Percentiles rank a stretch among this genome's conserved stretches.
These are phyloP conservation scores for Amphimallon solstitiale DNA, from an alignment of 2,888 invertebrate genomes.

Conservation along the genomic window DNA sequence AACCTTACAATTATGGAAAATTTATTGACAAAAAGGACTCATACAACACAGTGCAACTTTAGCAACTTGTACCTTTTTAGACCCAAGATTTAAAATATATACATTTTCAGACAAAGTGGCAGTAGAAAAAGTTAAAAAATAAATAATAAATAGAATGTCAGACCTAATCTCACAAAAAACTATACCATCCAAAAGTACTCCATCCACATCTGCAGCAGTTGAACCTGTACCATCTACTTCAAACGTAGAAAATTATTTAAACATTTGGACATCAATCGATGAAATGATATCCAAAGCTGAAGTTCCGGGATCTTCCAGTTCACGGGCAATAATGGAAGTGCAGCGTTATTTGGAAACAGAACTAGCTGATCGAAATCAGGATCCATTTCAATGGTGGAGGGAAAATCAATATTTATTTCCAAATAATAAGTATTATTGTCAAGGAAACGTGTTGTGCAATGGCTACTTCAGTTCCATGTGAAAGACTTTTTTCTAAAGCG, in stretches of 20 bases:
- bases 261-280: conserved; percentile 12
- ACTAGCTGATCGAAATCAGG: conserved; percentile 17
- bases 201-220: no score
- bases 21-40: not conserved
- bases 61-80: conserved; percentile 25
- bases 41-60: conserved; percentile 6
- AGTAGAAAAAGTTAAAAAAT: not conserved
- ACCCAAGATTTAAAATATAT: conserved; percentile 33
- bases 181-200: no score
- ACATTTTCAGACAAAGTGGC: conserved; percentile 11
- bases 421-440: conserved; percentile 22
- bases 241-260: not conserved
- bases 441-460: conserved; percentile 22
- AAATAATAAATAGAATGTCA: not conserved
- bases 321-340: conserved; percentile 38
- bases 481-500: no score
- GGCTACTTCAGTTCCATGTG: no score
- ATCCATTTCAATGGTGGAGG: conserved; percentile 38
- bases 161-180: no score
- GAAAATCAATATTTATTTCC: conserved; percentile 15
- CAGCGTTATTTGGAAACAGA: conserved; percentile 37
- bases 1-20: not conserved
- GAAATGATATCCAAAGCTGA: conserved; percentile 3
- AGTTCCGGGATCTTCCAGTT: conserved; percentile 5
- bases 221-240: no score